Base-by-base conservation (phyloP, 2,113 vertebrate genomes). In the Coreoperca whiteheadi region DNA sequence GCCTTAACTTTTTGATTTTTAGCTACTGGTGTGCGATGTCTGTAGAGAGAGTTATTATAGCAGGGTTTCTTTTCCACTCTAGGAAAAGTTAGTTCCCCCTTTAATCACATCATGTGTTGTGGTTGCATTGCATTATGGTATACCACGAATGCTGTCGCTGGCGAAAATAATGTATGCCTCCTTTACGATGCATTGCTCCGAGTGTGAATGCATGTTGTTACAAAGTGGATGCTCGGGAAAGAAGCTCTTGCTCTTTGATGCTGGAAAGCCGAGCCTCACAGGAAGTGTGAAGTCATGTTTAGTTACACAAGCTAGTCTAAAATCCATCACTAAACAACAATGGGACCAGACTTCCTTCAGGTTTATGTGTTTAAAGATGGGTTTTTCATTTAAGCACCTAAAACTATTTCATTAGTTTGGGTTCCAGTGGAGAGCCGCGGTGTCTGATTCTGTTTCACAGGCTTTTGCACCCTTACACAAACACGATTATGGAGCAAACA, bases 351-450 rank as follows among this genome's bases (percentile, higher is more conserved):
- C 53, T 0, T 25, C 75, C 69, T 85, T 23, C 32, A 41, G 39
- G 23, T 57, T 54, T 25, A 41, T 28, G 28, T 63, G 16, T 86
- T 82, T 46, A 77, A 73, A 43, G 11, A 37, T 51, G n/a, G 32
- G 12, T 48, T 71, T 83, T 75, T 78, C 77, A 57, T 71, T 46
- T 69, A 60, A 67, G 79, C 76, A 83, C 72, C 76, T 66, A 73
- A 76, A 91, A 76, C 46, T 74, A 78, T 88, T 91, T 79, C 77
- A 25, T 88, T 69, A 85, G 71, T 67, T 37, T 5, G 34, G 50
- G n/a, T 74, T 89, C 46, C 87, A 21, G 67, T 63, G 72, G 72
- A 82, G 78, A 81, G 32, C 69, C 63, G 39, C 51, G 6, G 74
- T 57, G 1, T 77, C 74, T 76, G 70, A 88, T 76, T 9, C 20